Base-by-base conservation (phyloP, 1,140 invertebrate genomes). In the Drosophila tani region DNA sequence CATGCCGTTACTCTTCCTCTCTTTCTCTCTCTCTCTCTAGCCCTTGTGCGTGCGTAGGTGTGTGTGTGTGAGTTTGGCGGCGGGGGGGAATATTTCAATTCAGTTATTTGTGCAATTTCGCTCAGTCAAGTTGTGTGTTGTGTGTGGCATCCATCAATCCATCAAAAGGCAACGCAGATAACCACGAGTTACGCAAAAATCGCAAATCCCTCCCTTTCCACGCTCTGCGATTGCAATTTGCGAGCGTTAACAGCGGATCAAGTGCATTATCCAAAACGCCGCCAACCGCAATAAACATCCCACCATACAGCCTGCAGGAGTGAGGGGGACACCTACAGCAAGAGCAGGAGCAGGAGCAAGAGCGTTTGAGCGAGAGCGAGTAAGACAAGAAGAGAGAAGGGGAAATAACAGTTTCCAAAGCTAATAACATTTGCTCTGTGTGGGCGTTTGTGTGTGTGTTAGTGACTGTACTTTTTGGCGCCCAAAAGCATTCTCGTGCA, bases 101-200 rank as follows among this genome's bases (percentile, higher is more conserved):
- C 82, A 90, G 86, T 90, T 90, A 90, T 90, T 90, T 90, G 81
- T 90, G 85, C 85, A 90, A 78, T 91, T 90, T 82, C 62, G 65
- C 81, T 90, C 85, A 85, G 85, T 90, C 81, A 82, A 85, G 85
- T 90, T 85, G 85, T 84, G 83, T 75, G 76, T 82, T 78, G 45
- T 47, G 43, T 57, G 67, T 79, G 71, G 64, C 75, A 85, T 79
- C 40, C 46, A 63, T 56, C 70, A 78, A 75, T 71, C 74, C 40
- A 40, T 47, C 63, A 55, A 79, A 47, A 24, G 45, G 59, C 41
- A 59, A 27, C 21, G 17, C 19, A 27, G 55, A 58, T 59, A 73
- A 49, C 35, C 43, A 43, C 24, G 46, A 75, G 55, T 58, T 55
- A 59, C 43, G 24, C 14, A 35, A 60, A 73, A 60, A 73, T 74